Base-by-base conservation (phyloP, 2,888 invertebrate genomes). In the Cheilosia urbana region DNA sequence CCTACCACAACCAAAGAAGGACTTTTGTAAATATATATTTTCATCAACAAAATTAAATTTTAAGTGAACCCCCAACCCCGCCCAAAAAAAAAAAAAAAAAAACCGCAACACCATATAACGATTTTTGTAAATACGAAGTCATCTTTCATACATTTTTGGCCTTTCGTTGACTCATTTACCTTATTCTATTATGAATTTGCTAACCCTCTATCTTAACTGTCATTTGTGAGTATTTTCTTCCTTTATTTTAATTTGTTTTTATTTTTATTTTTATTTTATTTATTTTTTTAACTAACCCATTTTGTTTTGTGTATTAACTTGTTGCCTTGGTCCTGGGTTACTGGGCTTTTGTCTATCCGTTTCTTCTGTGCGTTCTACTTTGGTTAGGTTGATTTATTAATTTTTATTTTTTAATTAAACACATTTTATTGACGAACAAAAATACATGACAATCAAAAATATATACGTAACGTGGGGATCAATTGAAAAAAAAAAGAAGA, bases 21-120 rank as follows among this genome's bases (percentile, higher is more conserved):
- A 85, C 85, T 81, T 85, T 85, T 85, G 85, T 85, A 85, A 85
- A 85, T 85, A 85, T 77, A 85, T 80, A 37, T 72, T 85, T 81
- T 81, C 85, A 72, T 85, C 65, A 83, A 57, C 11, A 69, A 60
- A 82, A 49, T 62, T 57, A 21, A 42, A 72, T 60, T 66, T 68
- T 66, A 17, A 57, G 60, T 76, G 66, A 45, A 27, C 6, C 27
- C 51, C 37, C 13, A 13, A 11, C 11, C 37, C 37, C 37, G 4
- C 37, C 13, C 37, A 1, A 1, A 0, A 6, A 7, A 27, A 24
- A n/a, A n/a, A n/a, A 34, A 34, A 69, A 45, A 11, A 19, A 24
- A 42, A 68, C 45, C 17, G 30, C 30, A 51, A 40, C 30, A 40
- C 27, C 13, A 11, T 42, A 62, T 72, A 71, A 55, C 68, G 76